Percentiles rank a stretch among this genome's conserved stretches.
These are phyloP conservation scores for Psittacara wagleri DNA, from an alignment of 2,113 vertebrate genomes.

Conservation along the genomic window DNA sequence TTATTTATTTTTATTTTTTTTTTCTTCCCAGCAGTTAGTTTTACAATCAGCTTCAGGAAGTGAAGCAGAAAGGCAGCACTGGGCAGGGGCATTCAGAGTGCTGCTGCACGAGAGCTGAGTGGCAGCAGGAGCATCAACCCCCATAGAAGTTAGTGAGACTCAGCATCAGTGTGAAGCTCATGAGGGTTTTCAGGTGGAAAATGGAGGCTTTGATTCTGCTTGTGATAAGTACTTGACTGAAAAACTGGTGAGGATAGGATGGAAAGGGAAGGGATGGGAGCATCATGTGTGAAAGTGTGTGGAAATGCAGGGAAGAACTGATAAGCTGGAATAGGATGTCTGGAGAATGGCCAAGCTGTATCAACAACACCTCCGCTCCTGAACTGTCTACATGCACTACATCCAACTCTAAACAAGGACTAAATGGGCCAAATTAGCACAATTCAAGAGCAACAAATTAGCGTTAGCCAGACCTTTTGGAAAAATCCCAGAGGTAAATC, in stretches of 20 bases:
- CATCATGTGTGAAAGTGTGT: background rate
- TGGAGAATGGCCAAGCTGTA: background rate
- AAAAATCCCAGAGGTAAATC: background rate
- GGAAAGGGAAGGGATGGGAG: background rate
- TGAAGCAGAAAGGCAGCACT: rapidly evolving
- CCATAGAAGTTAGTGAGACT: rapidly evolving
- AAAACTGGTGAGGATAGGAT: background rate
- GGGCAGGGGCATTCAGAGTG: background rate
- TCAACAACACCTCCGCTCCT: background rate
- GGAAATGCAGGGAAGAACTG: background rate
- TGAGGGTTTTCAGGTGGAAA: background rate
- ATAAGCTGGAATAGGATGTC: background rate
- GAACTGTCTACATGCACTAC: no score
- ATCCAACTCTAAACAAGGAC: background rate
- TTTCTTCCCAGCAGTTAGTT: background rate
- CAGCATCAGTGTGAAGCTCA: background rate
- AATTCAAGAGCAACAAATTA: background rate
- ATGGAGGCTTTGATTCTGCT: background rate
- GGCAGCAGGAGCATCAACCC: background rate
- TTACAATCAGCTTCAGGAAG: background rate
- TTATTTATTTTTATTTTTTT: no score
- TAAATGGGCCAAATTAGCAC: background rate
- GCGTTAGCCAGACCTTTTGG: background rate
- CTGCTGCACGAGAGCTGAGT: rapidly evolving
- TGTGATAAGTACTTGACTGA: background rate